Percentiles rank a stretch among this genome's conserved stretches.
phyloP scores from a whole-genome alignment of 1,140 invertebrate species.

The Batillaria attramentaria region DNA sequence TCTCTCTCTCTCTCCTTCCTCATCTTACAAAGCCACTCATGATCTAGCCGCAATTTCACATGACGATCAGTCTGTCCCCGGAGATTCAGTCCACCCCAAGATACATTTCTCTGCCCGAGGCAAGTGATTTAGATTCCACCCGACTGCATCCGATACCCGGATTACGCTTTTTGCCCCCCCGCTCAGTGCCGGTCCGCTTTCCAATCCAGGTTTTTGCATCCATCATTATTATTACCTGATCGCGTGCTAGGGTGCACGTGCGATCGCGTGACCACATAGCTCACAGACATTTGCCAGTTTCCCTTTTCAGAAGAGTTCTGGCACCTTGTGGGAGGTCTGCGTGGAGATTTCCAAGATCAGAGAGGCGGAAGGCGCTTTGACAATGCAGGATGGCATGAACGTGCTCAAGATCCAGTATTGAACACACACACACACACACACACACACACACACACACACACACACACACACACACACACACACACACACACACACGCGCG shows the following conservation, averaged over 20 bases:
- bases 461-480: background rate
- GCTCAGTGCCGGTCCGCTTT: background rate
- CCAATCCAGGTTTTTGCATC: background rate
- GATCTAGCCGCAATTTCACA: background rate
- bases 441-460: background rate
- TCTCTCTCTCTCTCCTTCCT: background rate
- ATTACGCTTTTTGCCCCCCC: background rate
- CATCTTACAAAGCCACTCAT: background rate
- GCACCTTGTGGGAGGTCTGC: too few species aligned
- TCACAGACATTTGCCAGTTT: too few species aligned
- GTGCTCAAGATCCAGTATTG: too few species aligned
- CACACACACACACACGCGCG: background rate
- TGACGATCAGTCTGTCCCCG: background rate
- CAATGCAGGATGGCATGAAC: too few species aligned
- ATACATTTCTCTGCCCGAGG: background rate
- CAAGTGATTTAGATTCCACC: background rate
- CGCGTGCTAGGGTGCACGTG: too few species aligned
- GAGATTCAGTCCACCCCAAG: background rate
- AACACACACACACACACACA: background rate
- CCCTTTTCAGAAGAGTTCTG: too few species aligned
- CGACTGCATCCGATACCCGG: background rate
- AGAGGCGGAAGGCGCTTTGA: too few species aligned
- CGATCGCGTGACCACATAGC: too few species aligned
- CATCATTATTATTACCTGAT: constrained; percentile 13
- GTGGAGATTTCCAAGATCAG: too few species aligned